Conservation (phyloP, 1,140 invertebrate genomes). For the Drosophila malerkotliana region DNA sequence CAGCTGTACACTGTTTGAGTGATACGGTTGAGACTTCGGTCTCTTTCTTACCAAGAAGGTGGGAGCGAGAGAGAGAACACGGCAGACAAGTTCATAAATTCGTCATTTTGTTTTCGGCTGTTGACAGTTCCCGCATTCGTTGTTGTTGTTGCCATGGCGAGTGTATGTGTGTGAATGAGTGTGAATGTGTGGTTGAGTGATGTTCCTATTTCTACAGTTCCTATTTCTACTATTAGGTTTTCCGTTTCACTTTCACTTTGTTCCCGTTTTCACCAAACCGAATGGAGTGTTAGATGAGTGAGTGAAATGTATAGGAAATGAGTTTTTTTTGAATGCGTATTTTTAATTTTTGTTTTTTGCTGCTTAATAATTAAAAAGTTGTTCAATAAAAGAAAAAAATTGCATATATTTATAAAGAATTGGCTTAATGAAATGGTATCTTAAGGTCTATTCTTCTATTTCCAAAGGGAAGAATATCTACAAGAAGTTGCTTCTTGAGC, state of each 20-base stretch:
- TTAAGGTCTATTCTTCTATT: too few relatives aligned
- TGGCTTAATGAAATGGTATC: too few relatives aligned
- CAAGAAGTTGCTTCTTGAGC: too few relatives aligned
- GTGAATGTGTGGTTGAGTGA: background rate
- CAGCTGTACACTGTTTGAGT: constrained; percentile 27
- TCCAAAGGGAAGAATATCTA: too few relatives aligned
- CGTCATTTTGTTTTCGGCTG: constrained; percentile 83
- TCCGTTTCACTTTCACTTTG: constrained; percentile 45
- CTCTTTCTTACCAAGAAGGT: constrained; percentile 13
- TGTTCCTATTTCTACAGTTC: constrained; percentile 49
- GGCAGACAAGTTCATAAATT: constrained; percentile 79
- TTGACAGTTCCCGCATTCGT: constrained; percentile 69
- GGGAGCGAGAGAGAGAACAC: constrained; percentile 37
- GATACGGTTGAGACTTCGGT: constrained; percentile 9
- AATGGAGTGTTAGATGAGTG: constrained; percentile 30
- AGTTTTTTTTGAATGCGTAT: background rate
- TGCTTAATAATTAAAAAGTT: background rate
- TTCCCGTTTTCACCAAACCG: constrained; percentile 53
- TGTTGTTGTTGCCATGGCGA: constrained; percentile 56
- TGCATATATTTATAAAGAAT: too few relatives aligned
- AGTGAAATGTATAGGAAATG: background rate
- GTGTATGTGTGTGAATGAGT: constrained; percentile 21
- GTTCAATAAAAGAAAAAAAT: too few relatives aligned
- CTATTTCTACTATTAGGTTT: constrained; percentile 19
- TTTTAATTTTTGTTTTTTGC: background rate